Conservation (phyloP, 2,113 vertebrate genomes). For the Corydoras maculifer region DNA sequence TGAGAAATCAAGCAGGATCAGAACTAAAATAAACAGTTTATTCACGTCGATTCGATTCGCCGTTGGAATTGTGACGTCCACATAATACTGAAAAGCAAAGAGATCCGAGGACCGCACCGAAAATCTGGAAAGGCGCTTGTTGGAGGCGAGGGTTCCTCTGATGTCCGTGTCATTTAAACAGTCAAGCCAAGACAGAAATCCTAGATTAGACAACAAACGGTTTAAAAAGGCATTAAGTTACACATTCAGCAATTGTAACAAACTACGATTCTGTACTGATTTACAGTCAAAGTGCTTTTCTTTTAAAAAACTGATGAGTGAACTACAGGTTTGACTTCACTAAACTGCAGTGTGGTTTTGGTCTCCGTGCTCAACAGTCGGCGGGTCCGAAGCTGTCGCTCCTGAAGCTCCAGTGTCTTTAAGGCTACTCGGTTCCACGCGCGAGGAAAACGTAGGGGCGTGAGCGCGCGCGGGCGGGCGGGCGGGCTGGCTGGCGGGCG, state of each 20-base stretch:
- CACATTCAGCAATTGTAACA: neutral
- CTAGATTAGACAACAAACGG: neutral
- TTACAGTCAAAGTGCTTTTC: conserved; percentile 2
- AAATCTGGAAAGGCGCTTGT: too few species aligned
- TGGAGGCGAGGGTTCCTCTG: too few species aligned
- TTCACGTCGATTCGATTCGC: too few species aligned
- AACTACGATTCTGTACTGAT: neutral
- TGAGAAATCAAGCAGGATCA: too few species aligned
- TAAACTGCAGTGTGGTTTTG: neutral
- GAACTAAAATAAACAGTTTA: too few species aligned
- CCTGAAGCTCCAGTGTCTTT: conserved; percentile 8
- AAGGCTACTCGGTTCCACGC: conserved; percentile 28
- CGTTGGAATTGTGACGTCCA: too few species aligned
- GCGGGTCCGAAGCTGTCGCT: neutral
- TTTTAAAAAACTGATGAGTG: neutral
- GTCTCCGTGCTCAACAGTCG: neutral
- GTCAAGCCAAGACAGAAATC: too few species aligned
- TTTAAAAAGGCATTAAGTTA: neutral
- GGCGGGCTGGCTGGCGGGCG: too few species aligned
- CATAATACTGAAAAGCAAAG: too few species aligned
- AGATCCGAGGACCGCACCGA: too few species aligned
- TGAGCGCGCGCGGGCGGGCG: too few species aligned
- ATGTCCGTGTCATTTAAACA: too few species aligned
- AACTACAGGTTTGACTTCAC: neutral
- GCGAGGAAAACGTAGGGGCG: neutral